Conservation (phyloP, 2,888 invertebrate genomes). For the Belgica antarctica region DNA sequence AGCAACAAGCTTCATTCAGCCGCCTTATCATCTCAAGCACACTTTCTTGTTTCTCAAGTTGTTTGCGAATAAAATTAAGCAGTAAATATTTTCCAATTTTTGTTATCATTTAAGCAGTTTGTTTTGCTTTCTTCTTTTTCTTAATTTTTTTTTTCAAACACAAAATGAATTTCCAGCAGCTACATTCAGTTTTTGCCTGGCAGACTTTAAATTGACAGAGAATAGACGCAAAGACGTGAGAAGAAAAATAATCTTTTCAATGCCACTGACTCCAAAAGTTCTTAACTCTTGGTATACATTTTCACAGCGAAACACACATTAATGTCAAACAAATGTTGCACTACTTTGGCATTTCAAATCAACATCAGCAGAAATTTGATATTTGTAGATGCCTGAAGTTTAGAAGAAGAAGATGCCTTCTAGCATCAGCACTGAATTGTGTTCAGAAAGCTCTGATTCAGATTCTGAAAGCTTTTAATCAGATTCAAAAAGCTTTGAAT, state of each 20-base stretch:
- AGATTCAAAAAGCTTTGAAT: too few relatives aligned
- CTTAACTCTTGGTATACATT: not conserved
- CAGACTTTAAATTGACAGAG: not conserved
- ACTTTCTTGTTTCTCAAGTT: too few relatives aligned
- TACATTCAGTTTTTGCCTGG: not conserved
- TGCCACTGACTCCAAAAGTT: too few relatives aligned
- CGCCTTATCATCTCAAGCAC: too few relatives aligned
- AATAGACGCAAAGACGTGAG: too few relatives aligned
- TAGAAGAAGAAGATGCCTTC: too few relatives aligned
- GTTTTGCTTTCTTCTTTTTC: constrained; percentile 7
- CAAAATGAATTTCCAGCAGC: not conserved
- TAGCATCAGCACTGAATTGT: too few relatives aligned
- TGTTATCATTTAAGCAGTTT: constrained; percentile 7
- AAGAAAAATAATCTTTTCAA: too few relatives aligned
- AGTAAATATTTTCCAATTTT: not conserved
- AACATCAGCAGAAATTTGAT: not conserved
- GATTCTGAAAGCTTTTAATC: too few relatives aligned
- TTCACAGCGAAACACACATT: not conserved
- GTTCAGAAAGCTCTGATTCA: too few relatives aligned
- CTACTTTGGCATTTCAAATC: not conserved
- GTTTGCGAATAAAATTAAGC: not conserved
- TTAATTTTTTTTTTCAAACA: not conserved
- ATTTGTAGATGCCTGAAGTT: too few relatives aligned
- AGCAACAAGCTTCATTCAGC: too few relatives aligned
- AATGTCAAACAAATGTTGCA: not conserved